These are phyloP conservation scores for Dinomys branickii DNA, from an alignment of 2,113 vertebrate genomes.

Conservation along the genomic window DNA sequence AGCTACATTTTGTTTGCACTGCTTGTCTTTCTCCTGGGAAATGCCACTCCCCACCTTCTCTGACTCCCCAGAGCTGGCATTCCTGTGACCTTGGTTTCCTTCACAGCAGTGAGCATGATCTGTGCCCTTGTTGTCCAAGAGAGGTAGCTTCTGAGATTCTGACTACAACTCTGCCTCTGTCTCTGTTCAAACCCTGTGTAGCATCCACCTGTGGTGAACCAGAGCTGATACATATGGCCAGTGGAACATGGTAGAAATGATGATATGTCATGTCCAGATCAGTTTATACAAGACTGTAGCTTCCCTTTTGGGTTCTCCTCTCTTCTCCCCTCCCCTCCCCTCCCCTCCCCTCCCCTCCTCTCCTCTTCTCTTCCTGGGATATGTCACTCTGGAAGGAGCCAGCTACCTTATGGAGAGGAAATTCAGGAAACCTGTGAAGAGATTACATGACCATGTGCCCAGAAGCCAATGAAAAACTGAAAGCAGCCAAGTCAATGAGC, in stretches of 20 bases:
- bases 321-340: background rate
- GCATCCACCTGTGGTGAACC: background rate
- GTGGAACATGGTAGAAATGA: background rate
- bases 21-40: background rate
- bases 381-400: background rate
- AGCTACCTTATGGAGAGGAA: background rate
- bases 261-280: background rate
- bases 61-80: background rate
- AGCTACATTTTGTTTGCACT: background rate
- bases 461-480: background rate
- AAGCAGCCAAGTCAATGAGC: background rate
- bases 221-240: background rate
- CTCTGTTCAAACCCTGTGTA: background rate
- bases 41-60: background rate
- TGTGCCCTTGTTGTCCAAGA: background rate
- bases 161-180: background rate
- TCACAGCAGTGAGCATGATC: background rate
- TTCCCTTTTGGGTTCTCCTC: background rate
- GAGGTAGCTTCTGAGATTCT: background rate
- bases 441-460: background rate
- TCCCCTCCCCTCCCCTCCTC: background rate
- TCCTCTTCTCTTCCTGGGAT: background rate
- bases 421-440: background rate
- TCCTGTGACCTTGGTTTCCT: background rate
- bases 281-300: background rate